Conservation (phyloP, 2,113 vertebrate genomes). For the Otis tarda region DNA sequence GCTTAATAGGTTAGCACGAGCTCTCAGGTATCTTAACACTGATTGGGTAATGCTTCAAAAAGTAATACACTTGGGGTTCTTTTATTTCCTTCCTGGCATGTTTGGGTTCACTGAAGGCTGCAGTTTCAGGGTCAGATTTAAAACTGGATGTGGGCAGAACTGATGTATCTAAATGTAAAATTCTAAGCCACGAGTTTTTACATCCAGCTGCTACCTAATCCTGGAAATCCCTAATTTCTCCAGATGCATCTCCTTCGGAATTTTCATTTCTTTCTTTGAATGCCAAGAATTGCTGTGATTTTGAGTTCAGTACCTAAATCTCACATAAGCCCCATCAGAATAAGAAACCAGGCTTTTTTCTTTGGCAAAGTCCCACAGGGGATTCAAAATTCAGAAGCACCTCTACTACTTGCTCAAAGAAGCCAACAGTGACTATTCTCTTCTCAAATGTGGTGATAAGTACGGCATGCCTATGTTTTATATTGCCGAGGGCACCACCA, state of each 20-base stretch:
- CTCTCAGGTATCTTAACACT: not conserved
- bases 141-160: not conserved
- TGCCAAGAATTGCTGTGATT: not conserved
- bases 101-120: not conserved
- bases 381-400: not conserved
- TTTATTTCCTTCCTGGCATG: not conserved
- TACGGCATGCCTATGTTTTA: not conserved
- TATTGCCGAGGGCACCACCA: not conserved
- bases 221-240: not conserved
- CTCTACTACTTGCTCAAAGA: not conserved
- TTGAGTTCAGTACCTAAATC: not conserved
- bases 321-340: not conserved
- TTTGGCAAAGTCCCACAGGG: not conserved
- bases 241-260: not conserved
- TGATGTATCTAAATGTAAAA: not conserved
- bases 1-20: not conserved
- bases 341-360: not conserved
- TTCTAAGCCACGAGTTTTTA: not conserved
- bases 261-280: not conserved
- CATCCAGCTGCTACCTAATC: not conserved
- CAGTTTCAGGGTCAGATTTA: not conserved
- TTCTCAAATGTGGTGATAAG: not conserved
- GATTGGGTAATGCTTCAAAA: not conserved
- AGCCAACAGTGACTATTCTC: not conserved
- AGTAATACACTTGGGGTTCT: not conserved